Evolutionary conservation across 1,140 invertebrate genomes (phyloP).

Genomic region (Pteromalus puparum): DNA sequence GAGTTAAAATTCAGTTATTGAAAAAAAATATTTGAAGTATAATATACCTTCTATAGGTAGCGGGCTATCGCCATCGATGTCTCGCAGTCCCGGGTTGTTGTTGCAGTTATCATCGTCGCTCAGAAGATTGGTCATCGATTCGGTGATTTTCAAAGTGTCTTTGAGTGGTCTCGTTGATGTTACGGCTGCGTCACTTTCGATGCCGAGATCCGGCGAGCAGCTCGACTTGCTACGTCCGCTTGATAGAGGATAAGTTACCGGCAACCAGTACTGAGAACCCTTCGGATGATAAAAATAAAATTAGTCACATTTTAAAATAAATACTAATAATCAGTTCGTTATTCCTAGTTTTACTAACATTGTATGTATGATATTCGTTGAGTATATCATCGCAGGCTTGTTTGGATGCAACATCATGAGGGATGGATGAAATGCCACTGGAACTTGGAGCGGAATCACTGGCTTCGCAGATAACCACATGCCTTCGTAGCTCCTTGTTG

Average conservation of each 20-base stretch:
- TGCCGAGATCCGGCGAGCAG: constrained; percentile 83
- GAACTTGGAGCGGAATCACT: constrained; percentile 71
- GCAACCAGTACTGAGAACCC: constrained; percentile 67
- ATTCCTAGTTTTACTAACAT: constrained; percentile 59
- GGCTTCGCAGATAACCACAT: constrained; percentile 67
- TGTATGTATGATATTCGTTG: constrained; percentile 66
- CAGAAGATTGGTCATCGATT: constrained; percentile 77
- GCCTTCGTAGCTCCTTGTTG: constrained; percentile 70
- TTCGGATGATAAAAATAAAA: neutral
- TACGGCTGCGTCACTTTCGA: constrained; percentile 80
- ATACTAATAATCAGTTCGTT: constrained; percentile 2
- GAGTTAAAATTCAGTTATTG: constrained; percentile 4
- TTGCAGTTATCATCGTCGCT: constrained; percentile 70
- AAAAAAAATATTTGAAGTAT: constrained; percentile 32
- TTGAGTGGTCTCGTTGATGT: constrained; percentile 72
- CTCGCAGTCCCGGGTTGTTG: constrained; percentile 58
- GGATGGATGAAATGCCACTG: constrained; percentile 71
- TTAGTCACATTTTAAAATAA: neutral
- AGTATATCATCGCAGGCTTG: constrained; percentile 65
- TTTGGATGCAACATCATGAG: constrained; percentile 61
- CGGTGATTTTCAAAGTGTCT: constrained; percentile 75
- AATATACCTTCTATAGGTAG: constrained; percentile 69
- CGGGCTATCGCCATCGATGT: constrained; percentile 66
- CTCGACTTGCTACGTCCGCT: constrained; percentile 72
- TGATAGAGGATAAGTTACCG: constrained; percentile 61